Evolutionary conservation across 2,888 invertebrate species (phyloP), one percentile per base, ranked within the genome.

Genomic region (Agapostemon virescens): DNA sequence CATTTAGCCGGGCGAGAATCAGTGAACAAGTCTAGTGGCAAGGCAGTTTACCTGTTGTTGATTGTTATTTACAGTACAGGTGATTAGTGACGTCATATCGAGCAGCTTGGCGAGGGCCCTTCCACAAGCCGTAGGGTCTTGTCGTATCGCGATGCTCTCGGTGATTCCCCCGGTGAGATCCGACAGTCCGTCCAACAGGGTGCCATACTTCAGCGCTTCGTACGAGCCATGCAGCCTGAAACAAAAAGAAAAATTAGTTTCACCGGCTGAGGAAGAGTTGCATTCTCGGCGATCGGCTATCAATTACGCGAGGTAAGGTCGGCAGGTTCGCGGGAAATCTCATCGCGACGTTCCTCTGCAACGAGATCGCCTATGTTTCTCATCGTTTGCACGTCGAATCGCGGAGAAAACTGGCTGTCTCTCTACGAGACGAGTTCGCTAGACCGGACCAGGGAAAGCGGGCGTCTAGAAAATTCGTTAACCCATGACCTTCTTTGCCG

Each of bases 141-240:
- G 95, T 20, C 95, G 93, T 52, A 96, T 94, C n/a, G 95, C 94
- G 83, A 97, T 95, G 81, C 96, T 96, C 92, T 98, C 97, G 0
- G 97, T 97, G 77, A 98, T 96, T 7, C 98, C 98, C 0, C 98
- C 98, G 0, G 98, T 97, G 42, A 98, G 94, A 93, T 98, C 98
- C 0, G 97, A 97, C 71, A 98, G 93, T 0, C 98, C 98, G 91
- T 98, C 98, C 80, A 97, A 93, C 17, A 97, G 93, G 64, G 97
- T 97, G n/a, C 98, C 98, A 90, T 98, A 98, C 90, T 98, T 98
- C 1, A 98, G 93, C 0, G 98, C 98, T 93, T 98, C 98, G 93
- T 98, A 98, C 0, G 98, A 98, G 6, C 98, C 98, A 90, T 98
- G 98, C 74, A 98, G 93, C 93, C 97, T 97, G 91, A 91, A 20